phyloP scores from a whole-genome alignment of 2,797 vertebrate genomes.

The Lindbergichthys nudifrons region DNA sequence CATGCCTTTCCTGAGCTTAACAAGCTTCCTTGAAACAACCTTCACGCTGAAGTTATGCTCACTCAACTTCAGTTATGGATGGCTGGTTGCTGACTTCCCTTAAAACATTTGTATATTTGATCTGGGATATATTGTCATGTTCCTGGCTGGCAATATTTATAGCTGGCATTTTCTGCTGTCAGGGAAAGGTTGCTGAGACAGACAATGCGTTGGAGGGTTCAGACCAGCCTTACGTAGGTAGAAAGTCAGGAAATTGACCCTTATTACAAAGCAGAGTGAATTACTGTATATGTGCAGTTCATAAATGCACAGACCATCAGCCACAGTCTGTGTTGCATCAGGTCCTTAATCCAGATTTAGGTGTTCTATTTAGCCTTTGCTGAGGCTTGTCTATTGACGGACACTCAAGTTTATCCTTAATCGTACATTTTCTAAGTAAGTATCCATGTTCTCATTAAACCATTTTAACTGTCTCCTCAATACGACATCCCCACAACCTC shows the following conservation, averaged over 20 bases:
- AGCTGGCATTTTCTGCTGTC: conserved; percentile 70
- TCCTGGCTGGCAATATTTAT: conserved; percentile 76
- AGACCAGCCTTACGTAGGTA: conserved; percentile 63
- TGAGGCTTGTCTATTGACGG: conserved; percentile 65
- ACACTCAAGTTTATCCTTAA: conserved; percentile 66
- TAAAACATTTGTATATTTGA: conserved; percentile 83
- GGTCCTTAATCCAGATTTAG: conserved; percentile 76
- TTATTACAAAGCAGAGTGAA: conserved; percentile 49
- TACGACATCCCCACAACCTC: conserved; percentile 71
- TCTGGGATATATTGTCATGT: conserved; percentile 69
- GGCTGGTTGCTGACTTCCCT: conserved; percentile 76
- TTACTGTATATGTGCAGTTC: conserved; percentile 26
- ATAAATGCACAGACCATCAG: conserved; percentile 19
- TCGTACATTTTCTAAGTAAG: conserved; percentile 77
- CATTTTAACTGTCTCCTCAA: conserved; percentile 74
- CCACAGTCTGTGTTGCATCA: conserved; percentile 29
- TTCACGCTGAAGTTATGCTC: conserved; percentile 77
- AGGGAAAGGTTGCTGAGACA: conserved; percentile 78
- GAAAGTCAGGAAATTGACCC: conserved; percentile 60
- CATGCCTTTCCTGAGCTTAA: conserved; percentile 47
- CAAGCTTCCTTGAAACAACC: conserved; percentile 73
- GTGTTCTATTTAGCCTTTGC: conserved; percentile 70
- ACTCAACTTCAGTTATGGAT: conserved; percentile 69
- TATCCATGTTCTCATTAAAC: conserved; percentile 80
- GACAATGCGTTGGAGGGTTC: conserved; percentile 66